Percentiles rank a stretch among this genome's conserved stretches.
Conservation (phyloP, 2,888 invertebrate species). For the Drosophila conformis region DNA sequence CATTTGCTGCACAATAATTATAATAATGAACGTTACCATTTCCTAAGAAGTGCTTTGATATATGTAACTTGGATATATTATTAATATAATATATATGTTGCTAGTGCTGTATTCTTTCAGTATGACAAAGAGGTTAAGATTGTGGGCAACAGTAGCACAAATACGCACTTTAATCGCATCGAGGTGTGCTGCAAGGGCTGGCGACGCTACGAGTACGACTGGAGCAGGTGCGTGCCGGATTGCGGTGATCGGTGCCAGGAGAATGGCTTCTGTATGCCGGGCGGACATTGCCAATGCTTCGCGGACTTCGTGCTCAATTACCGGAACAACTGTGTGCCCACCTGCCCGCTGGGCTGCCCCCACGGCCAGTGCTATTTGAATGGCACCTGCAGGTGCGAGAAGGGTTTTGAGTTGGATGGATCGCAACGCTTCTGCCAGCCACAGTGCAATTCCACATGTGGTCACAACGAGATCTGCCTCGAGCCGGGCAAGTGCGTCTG, state of each 20-base stretch:
- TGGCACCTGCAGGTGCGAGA: conserved; percentile 81
- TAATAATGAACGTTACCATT: background rate
- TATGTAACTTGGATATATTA: background rate
- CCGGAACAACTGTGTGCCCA: conserved; percentile 78
- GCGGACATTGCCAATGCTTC: conserved; percentile 82
- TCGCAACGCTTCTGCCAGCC: conserved; percentile 85
- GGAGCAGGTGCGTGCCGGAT: conserved; percentile 85
- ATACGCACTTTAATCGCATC: conserved; percentile 86
- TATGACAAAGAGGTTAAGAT: conserved; percentile 81
- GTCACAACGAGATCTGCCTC: conserved; percentile 87
- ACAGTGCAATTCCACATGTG: conserved; percentile 88
- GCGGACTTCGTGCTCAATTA: conserved; percentile 82
- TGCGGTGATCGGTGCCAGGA: conserved; percentile 83
- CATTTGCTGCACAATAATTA: background rate
- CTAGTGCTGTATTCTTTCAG: conserved; percentile 82
- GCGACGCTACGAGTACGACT: conserved; percentile 88
- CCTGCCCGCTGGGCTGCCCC: conserved; percentile 80
- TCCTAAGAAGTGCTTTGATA: background rate
- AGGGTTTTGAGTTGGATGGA: conserved; percentile 83
- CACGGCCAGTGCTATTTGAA: conserved; percentile 84
- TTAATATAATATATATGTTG: background rate
- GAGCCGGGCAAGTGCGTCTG: conserved; percentile 87
- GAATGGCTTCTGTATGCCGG: conserved; percentile 86
- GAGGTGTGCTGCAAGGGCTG: conserved; percentile 91
- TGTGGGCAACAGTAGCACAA: conserved; percentile 85